Evolutionary conservation across 2,113 vertebrate genomes (phyloP), one percentile per base, ranked within the genome.

Genomic region (Cnemophilus loriae): DNA sequence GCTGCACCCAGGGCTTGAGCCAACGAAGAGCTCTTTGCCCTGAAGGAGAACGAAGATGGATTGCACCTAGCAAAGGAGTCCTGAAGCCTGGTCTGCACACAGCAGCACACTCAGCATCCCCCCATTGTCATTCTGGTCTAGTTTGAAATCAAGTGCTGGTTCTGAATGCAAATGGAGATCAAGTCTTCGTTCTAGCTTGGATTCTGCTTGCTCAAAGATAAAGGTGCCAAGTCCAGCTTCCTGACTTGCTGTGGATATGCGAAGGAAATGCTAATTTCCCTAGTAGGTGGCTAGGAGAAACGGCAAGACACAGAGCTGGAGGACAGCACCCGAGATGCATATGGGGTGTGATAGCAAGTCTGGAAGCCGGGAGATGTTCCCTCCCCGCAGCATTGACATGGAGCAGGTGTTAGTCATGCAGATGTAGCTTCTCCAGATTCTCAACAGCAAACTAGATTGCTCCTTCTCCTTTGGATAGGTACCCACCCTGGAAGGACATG

Each of bases 201-300:
- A 56, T 73, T 89, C 73, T 92, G 77, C 87, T 89, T 56, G 73
- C 87, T 84, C 39, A 41, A 20, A 92, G 89, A 68, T 53, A 63
- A 82, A 93, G 76, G 57, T 81, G 84, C 86, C 55, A 70, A 69
- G 71, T 77, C 64, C 89, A 84, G 84, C 79, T 95, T 92, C 83
- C 89, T 84, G 81, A 74, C 75, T 92, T 67, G 50, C 79, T 81
- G 42, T 35, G 70, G 71, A 46, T 39, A 67, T 0, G 19, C 39
- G 46, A 22, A 73, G 42, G 60, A 93, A 91, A 93, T 69, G 78
- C 53, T 87, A n/a, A 85, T 94, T 73, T 73, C 37, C 16, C 33
- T 35, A 1, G 64, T 44, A 73, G 59, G 63, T 88, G 21, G 50
- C n/a, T 69, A 19, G 30, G 59, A 94, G 76, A 86, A 93, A 35